These are phyloP conservation scores for Leptatherina wallacei DNA, from an alignment of 2,797 vertebrate genomes.

Conservation along the genomic window DNA sequence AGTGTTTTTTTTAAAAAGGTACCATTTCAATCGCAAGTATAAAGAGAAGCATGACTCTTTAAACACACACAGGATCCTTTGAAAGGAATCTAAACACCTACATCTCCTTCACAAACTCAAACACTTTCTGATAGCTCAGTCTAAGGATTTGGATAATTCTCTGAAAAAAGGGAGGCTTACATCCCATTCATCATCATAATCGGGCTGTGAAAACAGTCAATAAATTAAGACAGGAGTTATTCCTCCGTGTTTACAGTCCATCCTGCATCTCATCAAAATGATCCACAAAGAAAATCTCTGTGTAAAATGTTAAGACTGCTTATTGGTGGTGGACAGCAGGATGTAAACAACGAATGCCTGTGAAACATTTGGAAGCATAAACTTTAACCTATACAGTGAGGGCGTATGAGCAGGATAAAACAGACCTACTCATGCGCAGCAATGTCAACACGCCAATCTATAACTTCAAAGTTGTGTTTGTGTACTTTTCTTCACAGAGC, in stretches of 20 bases:
- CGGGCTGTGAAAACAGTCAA: conserved; percentile 25
- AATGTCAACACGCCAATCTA: background rate
- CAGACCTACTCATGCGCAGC: conserved; percentile 1
- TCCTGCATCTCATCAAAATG: conserved; percentile 23
- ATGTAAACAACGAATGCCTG: conserved; percentile 5
- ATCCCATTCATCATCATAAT: conserved; percentile 20
- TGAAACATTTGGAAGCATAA: background rate
- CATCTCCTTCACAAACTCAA: background rate
- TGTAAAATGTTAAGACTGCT: conserved; percentile 18
- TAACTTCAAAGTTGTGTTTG: conserved; percentile 23
- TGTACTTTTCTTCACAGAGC: conserved; percentile 4
- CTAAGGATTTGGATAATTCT: conserved; percentile 17
- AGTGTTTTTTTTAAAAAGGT: conserved; percentile 18
- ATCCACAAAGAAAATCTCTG: conserved; percentile 39
- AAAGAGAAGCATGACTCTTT: conserved; percentile 20
- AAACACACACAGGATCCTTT: background rate
- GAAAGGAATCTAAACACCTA: background rate
- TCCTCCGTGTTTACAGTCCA: conserved; percentile 7
- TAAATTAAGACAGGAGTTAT: conserved; percentile 34
- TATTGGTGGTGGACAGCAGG: background rate
- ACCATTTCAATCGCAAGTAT: conserved; percentile 21
- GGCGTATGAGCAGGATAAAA: background rate
- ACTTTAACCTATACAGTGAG: background rate
- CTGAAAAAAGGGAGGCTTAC: conserved; percentile 1
- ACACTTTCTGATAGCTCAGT: conserved; percentile 5